Evolutionary conservation across 2,888 invertebrate species (phyloP).

Genomic region (Cantharis nigra): DNA sequence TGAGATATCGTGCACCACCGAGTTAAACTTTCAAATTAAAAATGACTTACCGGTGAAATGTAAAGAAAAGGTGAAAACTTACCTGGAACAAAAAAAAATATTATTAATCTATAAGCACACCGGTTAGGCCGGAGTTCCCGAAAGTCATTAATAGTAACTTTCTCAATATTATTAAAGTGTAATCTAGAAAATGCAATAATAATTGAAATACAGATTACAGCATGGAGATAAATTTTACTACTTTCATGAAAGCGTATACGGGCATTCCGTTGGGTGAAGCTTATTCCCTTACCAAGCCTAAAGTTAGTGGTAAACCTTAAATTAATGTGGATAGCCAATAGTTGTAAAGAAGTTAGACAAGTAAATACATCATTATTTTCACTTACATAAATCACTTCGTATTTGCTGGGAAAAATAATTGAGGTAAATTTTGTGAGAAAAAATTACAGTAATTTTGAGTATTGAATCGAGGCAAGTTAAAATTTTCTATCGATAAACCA

Average conservation of each 20-base stretch:
- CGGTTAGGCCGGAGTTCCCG: background rate
- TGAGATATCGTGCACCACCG: background rate
- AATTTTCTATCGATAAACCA: conserved; percentile 1
- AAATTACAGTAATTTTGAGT: background rate
- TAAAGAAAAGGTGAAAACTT: background rate
- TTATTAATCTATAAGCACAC: background rate
- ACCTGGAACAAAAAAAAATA: background rate
- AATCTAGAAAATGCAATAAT: background rate
- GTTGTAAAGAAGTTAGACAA: conserved; percentile 7
- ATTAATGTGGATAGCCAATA: conserved; percentile 10
- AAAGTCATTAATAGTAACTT: background rate
- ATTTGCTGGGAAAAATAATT: background rate
- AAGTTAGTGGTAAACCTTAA: conserved; percentile 18
- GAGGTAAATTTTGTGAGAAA: background rate
- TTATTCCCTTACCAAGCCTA: conserved; percentile 12
- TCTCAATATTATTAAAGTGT: background rate
- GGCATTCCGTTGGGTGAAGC: conserved; percentile 1
- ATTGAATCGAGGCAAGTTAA: background rate
- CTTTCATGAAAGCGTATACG: background rate
- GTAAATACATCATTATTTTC: conserved; percentile 2
- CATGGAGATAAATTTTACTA: conserved; percentile 1
- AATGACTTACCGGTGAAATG: background rate
- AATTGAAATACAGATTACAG: background rate
- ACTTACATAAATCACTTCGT: background rate
- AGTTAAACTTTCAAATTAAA: background rate